A percentile compares a stretch with the other conserved stretches of the same genome.
phyloP scores from a whole-genome alignment of 2,113 vertebrate genomes.

The Phylloscopus trochiloides region DNA sequence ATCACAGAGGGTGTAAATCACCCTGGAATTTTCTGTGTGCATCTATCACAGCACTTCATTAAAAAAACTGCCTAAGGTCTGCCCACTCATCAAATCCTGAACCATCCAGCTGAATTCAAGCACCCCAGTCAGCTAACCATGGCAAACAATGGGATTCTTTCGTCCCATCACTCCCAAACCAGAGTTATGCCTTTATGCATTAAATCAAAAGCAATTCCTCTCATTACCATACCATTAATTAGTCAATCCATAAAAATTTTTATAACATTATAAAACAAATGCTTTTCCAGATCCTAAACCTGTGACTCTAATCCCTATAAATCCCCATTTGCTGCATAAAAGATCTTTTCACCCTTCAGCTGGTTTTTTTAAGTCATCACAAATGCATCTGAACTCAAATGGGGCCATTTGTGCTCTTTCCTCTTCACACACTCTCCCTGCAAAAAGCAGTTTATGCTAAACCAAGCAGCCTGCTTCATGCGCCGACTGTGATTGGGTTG shows the following conservation, averaged over 20 bases:
- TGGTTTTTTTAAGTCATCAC: conserved; percentile 15
- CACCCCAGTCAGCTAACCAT: background rate
- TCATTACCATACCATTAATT: background rate
- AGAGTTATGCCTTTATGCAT: background rate
- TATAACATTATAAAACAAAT: conserved; percentile 19
- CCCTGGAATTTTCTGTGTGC: background rate
- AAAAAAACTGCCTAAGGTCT: background rate
- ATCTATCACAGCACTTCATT: background rate
- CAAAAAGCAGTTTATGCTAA: background rate
- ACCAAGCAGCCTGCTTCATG: background rate
- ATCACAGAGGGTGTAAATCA: background rate
- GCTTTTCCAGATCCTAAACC: conserved; percentile 16
- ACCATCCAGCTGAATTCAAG: background rate
- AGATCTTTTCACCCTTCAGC: conserved; percentile 22
- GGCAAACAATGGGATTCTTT: background rate
- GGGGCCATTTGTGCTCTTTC: background rate
- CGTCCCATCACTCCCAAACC: background rate
- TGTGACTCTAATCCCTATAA: conserved; percentile 39
- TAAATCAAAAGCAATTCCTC: background rate
- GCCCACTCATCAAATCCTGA: background rate
- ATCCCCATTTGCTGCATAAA: conserved; percentile 41
- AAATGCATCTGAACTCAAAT: conserved; percentile 5
- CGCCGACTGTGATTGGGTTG: background rate
- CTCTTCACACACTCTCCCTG: background rate
- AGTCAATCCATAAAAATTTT: conserved; percentile 15